Conservation (phyloP, 1,140 invertebrate species). For the Halyomorpha halys region DNA sequence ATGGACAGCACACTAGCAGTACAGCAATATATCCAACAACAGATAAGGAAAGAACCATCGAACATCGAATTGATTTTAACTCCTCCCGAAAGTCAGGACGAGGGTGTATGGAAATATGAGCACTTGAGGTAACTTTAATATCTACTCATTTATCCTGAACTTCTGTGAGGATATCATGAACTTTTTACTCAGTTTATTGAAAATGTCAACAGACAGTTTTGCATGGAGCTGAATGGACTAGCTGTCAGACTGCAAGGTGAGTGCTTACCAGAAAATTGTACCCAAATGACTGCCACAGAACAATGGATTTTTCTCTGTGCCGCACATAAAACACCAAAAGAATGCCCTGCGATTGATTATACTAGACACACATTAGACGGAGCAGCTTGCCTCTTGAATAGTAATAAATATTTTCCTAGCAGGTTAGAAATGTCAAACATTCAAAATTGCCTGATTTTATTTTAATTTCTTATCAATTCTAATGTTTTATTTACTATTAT, state of each 20-base stretch:
- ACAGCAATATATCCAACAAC: conserved; percentile 98
- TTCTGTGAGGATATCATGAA: no score
- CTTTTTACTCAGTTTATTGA: neutral
- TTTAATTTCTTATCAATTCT: neutral
- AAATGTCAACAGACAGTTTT: conserved; percentile 68
- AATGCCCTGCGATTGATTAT: conserved; percentile 99
- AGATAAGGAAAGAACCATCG: conserved; percentile 82
- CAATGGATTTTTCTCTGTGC: conserved; percentile 99
- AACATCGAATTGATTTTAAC: conserved; percentile 91
- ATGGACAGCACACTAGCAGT: conserved; percentile 99
- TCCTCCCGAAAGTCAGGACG: conserved; percentile 94
- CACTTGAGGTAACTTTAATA: conserved; percentile 61
- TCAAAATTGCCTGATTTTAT: neutral
- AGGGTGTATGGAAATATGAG: conserved; percentile 99
- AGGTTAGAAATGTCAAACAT: conserved; percentile 49
- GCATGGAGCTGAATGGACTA: conserved; percentile 96
- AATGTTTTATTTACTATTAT: conserved; percentile 32
- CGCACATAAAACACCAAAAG: conserved; percentile 98
- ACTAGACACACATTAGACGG: conserved; percentile 98
- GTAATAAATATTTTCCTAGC: conserved; percentile 99
- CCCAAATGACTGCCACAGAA: conserved; percentile 99
- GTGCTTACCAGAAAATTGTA: conserved; percentile 92
- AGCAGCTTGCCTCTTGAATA: conserved; percentile 95
- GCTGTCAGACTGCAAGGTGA: conserved; percentile 88
- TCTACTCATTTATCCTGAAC: no score